Evolutionary conservation across 2,113 vertebrate genomes (phyloP), one percentile per base, ranked within the genome.

Genomic region (Erinaceus europaeus): DNA sequence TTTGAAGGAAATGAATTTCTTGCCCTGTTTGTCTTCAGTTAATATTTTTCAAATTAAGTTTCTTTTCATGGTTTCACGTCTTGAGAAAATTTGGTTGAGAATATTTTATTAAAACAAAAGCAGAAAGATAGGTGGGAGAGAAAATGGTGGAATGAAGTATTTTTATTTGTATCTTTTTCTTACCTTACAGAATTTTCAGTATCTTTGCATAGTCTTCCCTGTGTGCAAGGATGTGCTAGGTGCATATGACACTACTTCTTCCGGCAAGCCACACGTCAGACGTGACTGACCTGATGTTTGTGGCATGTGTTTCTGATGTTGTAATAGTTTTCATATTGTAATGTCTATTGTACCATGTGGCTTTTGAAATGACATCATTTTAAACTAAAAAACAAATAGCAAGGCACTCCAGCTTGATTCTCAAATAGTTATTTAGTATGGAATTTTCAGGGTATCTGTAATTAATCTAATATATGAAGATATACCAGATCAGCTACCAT

Each of bases 51-150:
- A 50, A 50, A 6, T 4, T 12, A 50, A 50, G 48, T 6, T 50
- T 15, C 0, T 62, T 74, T 59, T 64, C 64, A 48, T 80, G n/a
- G 48, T 64, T 74, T 6, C 9, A 2, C 40, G n/a, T n/a, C 79
- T 75, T 79, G 48, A 53, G 46, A 5, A 55, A 64, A 20, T 82
- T 50, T 50, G 20, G 48, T 50, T 50, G 20, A 50, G 20, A 50
- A 50, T 50, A 52, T 55, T 88, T 62, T 88, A 29, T 76, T 84
- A 88, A 86, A 89, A 68, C 11, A 80, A 89, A 84, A 89, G 29
- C 9, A 74, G n/a, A 79, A n/a, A n/a, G 75, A 29, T 72, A 5
- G 71, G 46, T 52, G 32, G 55, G 59, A 87, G 80, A 73, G 40
- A 87, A 77, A 88, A 53, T 88, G 21, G 20, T 87, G 29, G 14